A percentile compares a stretch with the other conserved stretches of the same genome.
These are phyloP conservation scores for Mus pahari DNA, from an alignment of 2,113 vertebrate species.

Conservation along the genomic window DNA sequence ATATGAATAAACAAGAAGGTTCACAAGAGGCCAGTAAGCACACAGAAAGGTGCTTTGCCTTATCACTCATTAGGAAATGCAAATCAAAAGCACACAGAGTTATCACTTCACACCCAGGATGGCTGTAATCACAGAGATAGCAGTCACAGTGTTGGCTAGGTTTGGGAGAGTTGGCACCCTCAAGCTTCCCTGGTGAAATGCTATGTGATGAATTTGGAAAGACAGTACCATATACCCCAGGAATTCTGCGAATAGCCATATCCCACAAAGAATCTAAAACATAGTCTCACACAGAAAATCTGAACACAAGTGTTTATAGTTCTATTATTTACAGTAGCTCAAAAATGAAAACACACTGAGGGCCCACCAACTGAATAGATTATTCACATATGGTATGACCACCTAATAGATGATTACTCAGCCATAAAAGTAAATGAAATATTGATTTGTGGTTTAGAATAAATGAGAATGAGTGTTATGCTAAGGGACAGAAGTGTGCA, in stretches of 20 bases:
- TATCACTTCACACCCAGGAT: background rate
- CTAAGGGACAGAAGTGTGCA: background rate
- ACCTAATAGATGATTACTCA: background rate
- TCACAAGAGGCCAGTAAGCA: background rate
- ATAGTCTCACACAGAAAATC: background rate
- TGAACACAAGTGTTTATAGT: background rate
- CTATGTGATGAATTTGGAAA: background rate
- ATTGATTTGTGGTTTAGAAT: background rate
- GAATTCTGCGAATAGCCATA: background rate
- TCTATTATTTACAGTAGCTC: background rate
- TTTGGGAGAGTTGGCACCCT: background rate
- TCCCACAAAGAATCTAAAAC: slow-evolving; percentile 11
- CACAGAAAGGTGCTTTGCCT: background rate
- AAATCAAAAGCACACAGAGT: slow-evolving; percentile 25
- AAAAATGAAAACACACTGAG: background rate
- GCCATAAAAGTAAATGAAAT: background rate
- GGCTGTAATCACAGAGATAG: background rate
- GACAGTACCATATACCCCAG: background rate
- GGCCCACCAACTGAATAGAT: background rate
- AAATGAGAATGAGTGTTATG: background rate
- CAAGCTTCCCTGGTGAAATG: background rate
- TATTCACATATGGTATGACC: background rate
- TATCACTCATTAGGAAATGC: background rate
- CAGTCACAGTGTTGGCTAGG: background rate
- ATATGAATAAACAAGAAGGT: background rate